Base-by-base conservation (phyloP, 2,113 vertebrate species). In the Urocolius indicus region DNA sequence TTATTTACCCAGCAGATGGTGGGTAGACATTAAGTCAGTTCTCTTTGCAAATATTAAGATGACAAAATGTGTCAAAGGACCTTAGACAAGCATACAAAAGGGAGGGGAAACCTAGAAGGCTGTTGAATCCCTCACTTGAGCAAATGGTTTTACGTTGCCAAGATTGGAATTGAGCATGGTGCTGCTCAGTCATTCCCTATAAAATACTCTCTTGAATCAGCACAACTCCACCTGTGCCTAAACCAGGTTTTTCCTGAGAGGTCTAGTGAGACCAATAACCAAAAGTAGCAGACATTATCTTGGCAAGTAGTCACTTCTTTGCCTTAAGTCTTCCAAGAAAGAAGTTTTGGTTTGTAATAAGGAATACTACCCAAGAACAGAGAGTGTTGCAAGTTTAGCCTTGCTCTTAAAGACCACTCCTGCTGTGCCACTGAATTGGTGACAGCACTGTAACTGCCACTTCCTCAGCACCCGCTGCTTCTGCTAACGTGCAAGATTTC, bases 381-480 rank as follows among this genome's bases (percentile, higher is more conserved):
- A 26, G 32, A 81, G 34, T 4, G 5, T 77, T 90, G 2, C 43
- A 74, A 43, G 29, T 74, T 55, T 90, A 73, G 57, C 18, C 86
- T 68, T 59, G 43, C 68, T 71, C 73, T 67, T 83, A 77, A 96
- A 94, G 51, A 73, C 45, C 46, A 10, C 43, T 84, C 94, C 83
- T 88, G 67, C 94, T 90, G 90, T 81, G 88, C 59, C 68, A 71
- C 58, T 48, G 73, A 84, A 93, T 81, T 59, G 76, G 89, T 89
- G 86, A 48, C 90, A 93, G 80, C 55, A 48, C 69, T 63, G 19
- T 46, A 90, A 77, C 63, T 57, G 79, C 55, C 68, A 20, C 57
- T 90, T 84, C 68, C 55, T 84, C 3, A 2, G 63, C 61, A 80
- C 79, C 88, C 0, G 1, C 61, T 90, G 91, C 57, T 95, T 96